Evolutionary conservation across 2,113 vertebrate genomes (phyloP), one percentile per base, ranked within the genome.

Genomic region (Bostrychus sinensis): DNA sequence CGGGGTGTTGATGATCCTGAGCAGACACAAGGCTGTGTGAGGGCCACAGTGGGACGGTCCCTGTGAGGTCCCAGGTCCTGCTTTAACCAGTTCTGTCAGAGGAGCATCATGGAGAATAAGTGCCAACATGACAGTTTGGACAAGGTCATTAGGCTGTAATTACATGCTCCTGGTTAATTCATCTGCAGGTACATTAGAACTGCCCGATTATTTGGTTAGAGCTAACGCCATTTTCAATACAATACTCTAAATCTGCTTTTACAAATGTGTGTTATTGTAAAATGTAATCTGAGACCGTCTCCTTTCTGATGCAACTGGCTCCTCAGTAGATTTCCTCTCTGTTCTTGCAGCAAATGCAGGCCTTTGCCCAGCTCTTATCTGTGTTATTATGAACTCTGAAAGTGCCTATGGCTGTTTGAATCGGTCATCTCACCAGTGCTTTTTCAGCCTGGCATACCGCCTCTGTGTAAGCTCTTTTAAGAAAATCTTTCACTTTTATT

Each of bases 11-110:
- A 86, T 75, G 59, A 83, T 84, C 58, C 69, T 50, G 76, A 30
- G 41, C 73, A 32, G 20, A 34, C 11, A 22, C 67, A 71, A 81
- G 77, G 56, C 73, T 65, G 42, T 70, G 78, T 74, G 70, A 13
- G 43, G 61, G 73, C 72, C 73, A 82, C 86, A 89, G 85, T 88
- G 86, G 80, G 77, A 71, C 70, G 65, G 71, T 83, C 77, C 83
- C 62, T 56, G 58, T 32, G 12, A 56, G 71, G 69, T 83, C 89
- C 87, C 84, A 83, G 72, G 66, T 72, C 77, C 66, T 86, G 81
- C 74, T 82, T 61, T 72, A 72, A 79, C 61, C 17, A 61, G 67
- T 59, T 64, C 56, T 76, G 38, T 74, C 72, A 78, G 28, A 79
- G 70, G 64, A 80, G 17, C 34, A 71, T 69, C 58, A 62, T 53